These are phyloP conservation scores for Macrocentrus cingulum DNA, from an alignment of 1,140 invertebrate genomes.

Conservation along the genomic window DNA sequence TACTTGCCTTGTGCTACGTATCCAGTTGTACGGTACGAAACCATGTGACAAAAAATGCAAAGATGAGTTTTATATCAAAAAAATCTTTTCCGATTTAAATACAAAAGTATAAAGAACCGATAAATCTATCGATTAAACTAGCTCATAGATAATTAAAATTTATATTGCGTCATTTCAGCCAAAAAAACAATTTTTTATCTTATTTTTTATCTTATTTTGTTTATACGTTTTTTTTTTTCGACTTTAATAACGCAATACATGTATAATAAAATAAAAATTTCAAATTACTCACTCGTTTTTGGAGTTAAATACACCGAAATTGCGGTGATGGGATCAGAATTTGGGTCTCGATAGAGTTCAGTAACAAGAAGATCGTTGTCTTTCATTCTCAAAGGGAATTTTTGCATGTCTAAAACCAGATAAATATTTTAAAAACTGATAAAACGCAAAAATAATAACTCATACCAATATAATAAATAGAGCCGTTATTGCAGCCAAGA, in stretches of 20 bases:
- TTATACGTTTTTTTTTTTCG: too few relatives aligned
- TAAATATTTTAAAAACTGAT: constrained; percentile 14
- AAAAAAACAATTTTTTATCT: too few relatives aligned
- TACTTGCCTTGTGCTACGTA: constrained; percentile 57
- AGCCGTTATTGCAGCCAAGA: constrained; percentile 93
- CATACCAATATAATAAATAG: constrained; percentile 95
- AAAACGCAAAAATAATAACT: constrained; percentile 19
- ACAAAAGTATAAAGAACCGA: too few relatives aligned
- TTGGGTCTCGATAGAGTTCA: constrained; percentile 93
- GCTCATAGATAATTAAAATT: too few relatives aligned
- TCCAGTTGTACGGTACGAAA: constrained; percentile 54
- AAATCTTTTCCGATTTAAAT: neutral
- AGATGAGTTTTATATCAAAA: constrained; percentile 35
- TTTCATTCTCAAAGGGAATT: constrained; percentile 97
- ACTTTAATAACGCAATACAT: constrained; percentile 12
- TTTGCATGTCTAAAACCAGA: constrained; percentile 88
- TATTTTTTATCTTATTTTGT: too few relatives aligned
- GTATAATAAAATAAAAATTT: constrained; percentile 19
- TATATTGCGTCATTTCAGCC: too few relatives aligned
- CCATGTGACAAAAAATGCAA: constrained; percentile 53
- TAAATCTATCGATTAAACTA: too few relatives aligned
- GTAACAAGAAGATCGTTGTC: constrained; percentile 98
- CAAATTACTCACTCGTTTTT: constrained; percentile 83
- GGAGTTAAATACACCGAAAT: constrained; percentile 97
- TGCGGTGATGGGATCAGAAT: constrained; percentile 94